These are phyloP conservation scores for Sesamia nonagrioides DNA, from an alignment of 1,140 invertebrate species.

Conservation along the genomic window DNA sequence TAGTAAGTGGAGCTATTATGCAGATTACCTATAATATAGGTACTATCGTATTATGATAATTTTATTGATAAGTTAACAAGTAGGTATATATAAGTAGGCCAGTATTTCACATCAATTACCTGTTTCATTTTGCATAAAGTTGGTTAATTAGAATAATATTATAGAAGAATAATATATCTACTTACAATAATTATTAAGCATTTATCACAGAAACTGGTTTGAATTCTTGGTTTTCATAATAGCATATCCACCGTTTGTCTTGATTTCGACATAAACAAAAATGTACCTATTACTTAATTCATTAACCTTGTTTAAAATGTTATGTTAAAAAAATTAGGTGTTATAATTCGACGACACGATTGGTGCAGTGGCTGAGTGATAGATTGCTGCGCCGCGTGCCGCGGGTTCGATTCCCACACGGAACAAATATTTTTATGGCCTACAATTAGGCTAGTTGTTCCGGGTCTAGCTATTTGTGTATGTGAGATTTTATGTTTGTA, in stretches of 20 bases:
- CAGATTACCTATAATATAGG: too few relatives aligned
- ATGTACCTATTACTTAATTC: neutral
- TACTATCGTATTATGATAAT: too few relatives aligned
- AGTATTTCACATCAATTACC: neutral
- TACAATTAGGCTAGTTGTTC: too few relatives aligned
- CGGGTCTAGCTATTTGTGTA: too few relatives aligned
- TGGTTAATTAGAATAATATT: neutral
- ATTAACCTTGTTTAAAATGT: neutral
- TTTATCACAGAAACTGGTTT: neutral
- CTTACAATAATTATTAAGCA: too few relatives aligned
- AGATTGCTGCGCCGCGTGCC: too few relatives aligned
- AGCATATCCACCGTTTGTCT: neutral
- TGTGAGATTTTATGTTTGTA: too few relatives aligned
- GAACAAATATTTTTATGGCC: too few relatives aligned
- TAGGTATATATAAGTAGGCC: neutral
- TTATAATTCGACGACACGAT: too few relatives aligned
- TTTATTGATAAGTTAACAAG: neutral
- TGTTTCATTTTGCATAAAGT: neutral
- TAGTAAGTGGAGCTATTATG: slow-evolving; percentile 1
- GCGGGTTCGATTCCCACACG: too few relatives aligned
- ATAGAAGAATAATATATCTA: neutral
- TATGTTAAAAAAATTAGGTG: too few relatives aligned
- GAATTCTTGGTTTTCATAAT: neutral
- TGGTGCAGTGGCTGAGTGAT: too few relatives aligned
- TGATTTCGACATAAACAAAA: neutral